Evolutionary conservation across 2,888 invertebrate species (phyloP).

Genomic region (Rhagonycha lutea): DNA sequence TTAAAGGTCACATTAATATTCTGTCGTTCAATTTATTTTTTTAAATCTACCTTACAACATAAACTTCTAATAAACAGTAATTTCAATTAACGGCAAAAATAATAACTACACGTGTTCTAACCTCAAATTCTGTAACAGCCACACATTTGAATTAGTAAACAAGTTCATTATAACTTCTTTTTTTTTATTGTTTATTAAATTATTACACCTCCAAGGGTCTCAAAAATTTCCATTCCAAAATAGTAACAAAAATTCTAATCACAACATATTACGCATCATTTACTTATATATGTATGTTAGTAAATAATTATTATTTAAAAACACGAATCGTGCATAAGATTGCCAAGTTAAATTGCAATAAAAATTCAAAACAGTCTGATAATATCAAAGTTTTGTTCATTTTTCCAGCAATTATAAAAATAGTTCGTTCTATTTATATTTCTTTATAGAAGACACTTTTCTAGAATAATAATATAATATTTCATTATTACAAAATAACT

Average conservation of each 20-base stretch:
- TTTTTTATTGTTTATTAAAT: not conserved
- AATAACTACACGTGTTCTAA: not conserved
- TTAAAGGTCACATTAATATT: slow-evolving; percentile 28
- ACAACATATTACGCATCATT: not conserved
- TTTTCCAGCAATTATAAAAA: not conserved
- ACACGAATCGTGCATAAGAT: not conserved
- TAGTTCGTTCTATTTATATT: not conserved
- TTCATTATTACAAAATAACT: not conserved
- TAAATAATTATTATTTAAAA: not conserved
- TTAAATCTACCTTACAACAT: not conserved
- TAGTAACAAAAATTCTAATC: not conserved
- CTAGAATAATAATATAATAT: not conserved
- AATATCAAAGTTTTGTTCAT: not conserved
- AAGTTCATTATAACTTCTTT: not conserved
- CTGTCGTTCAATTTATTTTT: slow-evolving; percentile 2
- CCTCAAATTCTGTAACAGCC: not conserved
- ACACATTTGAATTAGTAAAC: not conserved
- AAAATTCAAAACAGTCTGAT: not conserved
- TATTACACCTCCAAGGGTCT: not conserved
- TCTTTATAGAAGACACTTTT: not conserved
- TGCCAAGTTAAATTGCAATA: not conserved
- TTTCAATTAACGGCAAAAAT: not conserved
- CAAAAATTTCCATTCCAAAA: not conserved
- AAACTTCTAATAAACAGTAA: not conserved
- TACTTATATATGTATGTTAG: no score